Conservation (phyloP, 2,113 vertebrate species). For the Mesitornis unicolor region DNA sequence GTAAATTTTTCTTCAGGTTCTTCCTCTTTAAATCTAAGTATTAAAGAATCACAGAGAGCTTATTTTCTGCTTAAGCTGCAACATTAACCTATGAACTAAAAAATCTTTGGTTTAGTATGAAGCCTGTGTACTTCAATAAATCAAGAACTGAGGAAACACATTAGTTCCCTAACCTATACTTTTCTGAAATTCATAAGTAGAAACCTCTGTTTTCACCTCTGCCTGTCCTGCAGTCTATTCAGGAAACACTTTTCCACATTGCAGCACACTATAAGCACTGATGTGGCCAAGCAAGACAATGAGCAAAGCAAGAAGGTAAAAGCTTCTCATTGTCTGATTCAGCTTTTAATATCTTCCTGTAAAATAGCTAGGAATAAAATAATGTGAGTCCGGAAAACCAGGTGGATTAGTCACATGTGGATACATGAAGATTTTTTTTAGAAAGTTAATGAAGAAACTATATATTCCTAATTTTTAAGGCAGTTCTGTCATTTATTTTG, state of each 20-base stretch:
- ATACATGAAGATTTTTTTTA: not conserved
- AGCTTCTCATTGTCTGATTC: not conserved
- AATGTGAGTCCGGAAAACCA: not conserved
- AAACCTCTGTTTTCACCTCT: not conserved
- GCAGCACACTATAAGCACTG: not conserved
- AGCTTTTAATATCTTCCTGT: not conserved
- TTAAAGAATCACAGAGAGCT: not conserved
- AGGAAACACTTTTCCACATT: not conserved
- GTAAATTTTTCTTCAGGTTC: not conserved
- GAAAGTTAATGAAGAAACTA: not conserved
- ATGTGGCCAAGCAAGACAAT: not conserved
- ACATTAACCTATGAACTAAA: not conserved
- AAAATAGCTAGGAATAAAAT: not conserved
- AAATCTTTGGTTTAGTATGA: not conserved
- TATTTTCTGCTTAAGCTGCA: not conserved
- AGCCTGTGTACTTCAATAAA: not conserved
- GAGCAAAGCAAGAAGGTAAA: not conserved
- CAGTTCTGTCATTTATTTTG: not conserved
- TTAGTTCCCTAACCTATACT: rapidly evolving
- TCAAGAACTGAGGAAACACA: not conserved
- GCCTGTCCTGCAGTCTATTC: not conserved
- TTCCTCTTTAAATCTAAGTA: not conserved
- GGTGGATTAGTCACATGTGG: not conserved
- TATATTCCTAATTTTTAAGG: not conserved
- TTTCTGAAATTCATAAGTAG: not conserved